Evolutionary conservation across 2,797 vertebrate species (phyloP), one percentile per base, ranked within the genome.

Genomic region (Acipenser ruthenus): DNA sequence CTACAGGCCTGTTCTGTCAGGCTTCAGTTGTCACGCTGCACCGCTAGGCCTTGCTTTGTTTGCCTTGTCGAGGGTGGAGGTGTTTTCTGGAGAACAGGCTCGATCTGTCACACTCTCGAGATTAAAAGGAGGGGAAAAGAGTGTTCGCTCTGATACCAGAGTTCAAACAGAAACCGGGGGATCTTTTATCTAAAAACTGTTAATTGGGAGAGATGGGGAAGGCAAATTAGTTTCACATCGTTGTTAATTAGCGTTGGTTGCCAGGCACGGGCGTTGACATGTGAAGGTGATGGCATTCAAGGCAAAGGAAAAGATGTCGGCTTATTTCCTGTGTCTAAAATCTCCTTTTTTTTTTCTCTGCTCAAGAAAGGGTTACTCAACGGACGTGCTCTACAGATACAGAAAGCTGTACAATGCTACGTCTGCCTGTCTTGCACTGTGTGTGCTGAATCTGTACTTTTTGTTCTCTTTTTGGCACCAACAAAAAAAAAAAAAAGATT

Each of bases 1-100:
- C 70, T n/a, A 63, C 71, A 81, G 78, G 74, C 83, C 78, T 83
- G 81, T 87, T 87, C 79, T 80, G 78, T 86, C 81, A 88, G 78
- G 84, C 81, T 80, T 82, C 76, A 77, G 72, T 77, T 72, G 75
- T 82, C 76, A 81, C 68, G 67, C 72, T 73, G 71, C 58, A 63
- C 69, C 66, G 73, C 77, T 74, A 74, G 74, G 74, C 79, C 82
- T 77, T 75, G 82, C 74, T 77, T 78, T 80, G 77, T 78, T 67
- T 72, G 53, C 71, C 77, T 37, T 68, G 50, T 75, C 71, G 70
- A 75, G 67, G 77, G 82, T 81, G 83, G 84, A 77, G 71, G 73
- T 84, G 86, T 83, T 82, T 82, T 75, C 79, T 79, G 72, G 75
- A 79, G 78, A 81, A 77, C 83, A 82, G 73, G 77, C 61, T 69